Evolutionary conservation across 2,113 vertebrate genomes (phyloP).

Genomic region (Eretmochelys imbricata): DNA sequence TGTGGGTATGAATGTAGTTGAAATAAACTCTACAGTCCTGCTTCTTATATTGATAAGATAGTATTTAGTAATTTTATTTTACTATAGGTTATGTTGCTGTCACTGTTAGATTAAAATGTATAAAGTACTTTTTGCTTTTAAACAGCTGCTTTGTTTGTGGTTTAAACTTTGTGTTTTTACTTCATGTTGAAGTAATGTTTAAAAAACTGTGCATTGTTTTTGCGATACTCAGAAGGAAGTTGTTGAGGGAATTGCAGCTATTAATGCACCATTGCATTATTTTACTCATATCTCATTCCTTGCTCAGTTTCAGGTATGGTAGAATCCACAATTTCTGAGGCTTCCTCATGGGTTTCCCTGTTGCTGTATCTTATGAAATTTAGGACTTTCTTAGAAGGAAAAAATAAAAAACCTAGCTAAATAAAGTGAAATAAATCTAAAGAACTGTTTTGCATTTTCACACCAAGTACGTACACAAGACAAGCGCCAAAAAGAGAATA

Average conservation of each 20-base stretch:
- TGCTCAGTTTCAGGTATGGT: constrained; percentile 3
- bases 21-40: not conserved
- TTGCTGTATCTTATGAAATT: not conserved
- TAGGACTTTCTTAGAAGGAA: not conserved
- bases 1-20: not conserved
- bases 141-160: not conserved
- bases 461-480: not conserved
- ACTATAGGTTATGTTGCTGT: not conserved
- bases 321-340: not conserved
- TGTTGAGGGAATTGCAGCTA: not conserved
- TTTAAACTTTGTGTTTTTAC: not conserved
- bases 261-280: not conserved
- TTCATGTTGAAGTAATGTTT: not conserved
- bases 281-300: constrained; percentile 18
- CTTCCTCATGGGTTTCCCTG: not conserved
- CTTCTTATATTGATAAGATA: not conserved
- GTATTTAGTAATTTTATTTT: not conserved
- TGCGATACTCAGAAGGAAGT: not conserved
- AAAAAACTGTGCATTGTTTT: not conserved
- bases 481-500: not conserved
- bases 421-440: not conserved
- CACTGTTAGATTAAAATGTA: not conserved
- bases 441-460: not conserved
- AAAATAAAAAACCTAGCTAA: not conserved
- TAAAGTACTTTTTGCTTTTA: not conserved